These are phyloP conservation scores for Eugnorisma glareosa DNA, from an alignment of 2,888 invertebrate genomes.

Conservation along the genomic window DNA sequence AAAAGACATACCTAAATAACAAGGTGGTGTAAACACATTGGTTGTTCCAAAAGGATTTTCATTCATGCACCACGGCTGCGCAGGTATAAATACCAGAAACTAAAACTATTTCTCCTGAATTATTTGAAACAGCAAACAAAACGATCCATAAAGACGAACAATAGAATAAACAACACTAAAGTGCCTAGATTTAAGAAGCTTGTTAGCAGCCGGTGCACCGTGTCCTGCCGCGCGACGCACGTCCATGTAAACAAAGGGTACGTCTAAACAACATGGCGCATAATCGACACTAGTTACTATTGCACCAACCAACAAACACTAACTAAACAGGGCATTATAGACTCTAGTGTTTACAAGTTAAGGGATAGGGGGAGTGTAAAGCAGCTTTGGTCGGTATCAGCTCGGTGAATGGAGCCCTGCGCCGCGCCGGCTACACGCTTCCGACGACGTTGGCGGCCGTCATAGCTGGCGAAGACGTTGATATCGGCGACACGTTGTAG, in stretches of 20 bases:
- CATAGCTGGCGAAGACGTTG: conserved; percentile 73
- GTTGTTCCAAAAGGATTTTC: background rate
- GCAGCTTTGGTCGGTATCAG: conserved; percentile 51
- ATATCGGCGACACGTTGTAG: conserved; percentile 67
- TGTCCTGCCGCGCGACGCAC: conserved; percentile 63
- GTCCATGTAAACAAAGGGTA: conserved; percentile 74
- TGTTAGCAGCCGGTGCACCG: conserved; percentile 55
- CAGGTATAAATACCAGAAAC: background rate
- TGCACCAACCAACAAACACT: conserved; percentile 40
- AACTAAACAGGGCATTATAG: conserved; percentile 45
- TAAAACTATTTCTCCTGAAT: too few species aligned
- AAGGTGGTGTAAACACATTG: background rate
- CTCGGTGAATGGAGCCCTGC: conserved; percentile 69
- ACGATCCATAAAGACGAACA: conserved; percentile 35
- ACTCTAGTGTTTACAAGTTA: conserved; percentile 63
- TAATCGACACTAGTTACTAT: conserved; percentile 74
- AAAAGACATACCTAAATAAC: conserved; percentile 56
- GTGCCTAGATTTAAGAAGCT: conserved; percentile 60
- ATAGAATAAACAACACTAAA: conserved; percentile 56
- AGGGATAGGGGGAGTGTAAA: conserved; percentile 42
- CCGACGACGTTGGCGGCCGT: conserved; percentile 72
- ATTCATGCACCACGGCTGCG: background rate
- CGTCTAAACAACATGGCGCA: conserved; percentile 72
- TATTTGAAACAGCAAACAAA: conserved; percentile 12
- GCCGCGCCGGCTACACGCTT: conserved; percentile 73